Evolutionary conservation across 2,888 invertebrate species (phyloP).

Genomic region (Cybosia mesomella): DNA sequence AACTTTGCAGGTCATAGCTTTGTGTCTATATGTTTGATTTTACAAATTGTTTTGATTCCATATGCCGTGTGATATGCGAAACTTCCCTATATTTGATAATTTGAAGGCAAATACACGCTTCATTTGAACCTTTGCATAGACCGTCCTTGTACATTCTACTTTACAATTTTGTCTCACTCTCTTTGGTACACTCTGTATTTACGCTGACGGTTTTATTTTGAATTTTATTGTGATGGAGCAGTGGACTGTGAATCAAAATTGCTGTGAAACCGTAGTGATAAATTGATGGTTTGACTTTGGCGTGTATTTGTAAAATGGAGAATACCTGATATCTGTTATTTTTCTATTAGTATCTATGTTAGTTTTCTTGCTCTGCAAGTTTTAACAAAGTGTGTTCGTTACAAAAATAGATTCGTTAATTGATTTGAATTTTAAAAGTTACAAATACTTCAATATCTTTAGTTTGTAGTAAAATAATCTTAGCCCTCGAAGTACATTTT

Average conservation of each 20-base stretch:
- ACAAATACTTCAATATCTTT: no score
- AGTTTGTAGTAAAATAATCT: no score
- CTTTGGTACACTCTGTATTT: constrained; percentile 19
- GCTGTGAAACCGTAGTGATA: constrained; percentile 1
- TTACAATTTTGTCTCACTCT: constrained; percentile 32
- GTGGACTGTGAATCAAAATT: constrained; percentile 20
- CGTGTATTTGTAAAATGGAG: not conserved
- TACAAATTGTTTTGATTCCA: not conserved
- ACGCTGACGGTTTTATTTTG: constrained; percentile 9
- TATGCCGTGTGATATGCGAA: constrained; percentile 18
- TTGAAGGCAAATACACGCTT: constrained; percentile 45
- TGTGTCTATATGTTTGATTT: not conserved
- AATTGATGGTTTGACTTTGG: constrained; percentile 6
- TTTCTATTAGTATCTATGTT: not conserved
- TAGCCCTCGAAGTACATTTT: no score
- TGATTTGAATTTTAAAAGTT: not conserved
- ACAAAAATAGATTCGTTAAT: no score
- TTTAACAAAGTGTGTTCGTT: no score
- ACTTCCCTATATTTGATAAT: constrained; percentile 36
- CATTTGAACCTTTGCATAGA: constrained; percentile 21
- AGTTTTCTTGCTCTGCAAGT: not conserved
- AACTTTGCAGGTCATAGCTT: not conserved
- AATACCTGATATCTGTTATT: not conserved
- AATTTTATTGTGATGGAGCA: constrained; percentile 20
- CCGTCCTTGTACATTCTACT: constrained; percentile 16